Percentiles rank a stretch among this genome's conserved stretches.
These are phyloP conservation scores for Equus przewalskii DNA, from an alignment of 2,113 vertebrate species.

Conservation along the genomic window DNA sequence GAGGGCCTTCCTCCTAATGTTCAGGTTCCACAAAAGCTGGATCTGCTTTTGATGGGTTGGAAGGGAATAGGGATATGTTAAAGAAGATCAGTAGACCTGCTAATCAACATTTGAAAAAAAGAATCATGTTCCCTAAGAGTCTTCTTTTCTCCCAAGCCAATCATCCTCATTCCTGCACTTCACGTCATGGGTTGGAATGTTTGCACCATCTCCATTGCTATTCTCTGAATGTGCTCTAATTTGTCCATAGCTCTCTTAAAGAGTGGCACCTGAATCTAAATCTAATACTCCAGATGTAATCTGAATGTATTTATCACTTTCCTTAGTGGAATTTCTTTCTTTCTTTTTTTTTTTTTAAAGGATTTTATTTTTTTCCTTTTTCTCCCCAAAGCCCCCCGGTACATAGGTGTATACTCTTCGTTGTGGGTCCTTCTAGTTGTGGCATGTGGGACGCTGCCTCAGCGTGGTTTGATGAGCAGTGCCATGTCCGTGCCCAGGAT, in stretches of 20 bases:
- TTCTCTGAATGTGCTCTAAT: neutral
- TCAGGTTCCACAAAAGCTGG: conserved; percentile 27
- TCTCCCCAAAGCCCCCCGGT: too few species aligned
- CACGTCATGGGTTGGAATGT: neutral
- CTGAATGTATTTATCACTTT: neutral
- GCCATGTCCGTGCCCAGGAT: too few species aligned
- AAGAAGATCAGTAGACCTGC: neutral
- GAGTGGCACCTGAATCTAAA: neutral
- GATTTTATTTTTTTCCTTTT: too few species aligned
- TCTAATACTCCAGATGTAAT: neutral
- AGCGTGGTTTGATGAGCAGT: too few species aligned
- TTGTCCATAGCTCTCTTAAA: neutral
- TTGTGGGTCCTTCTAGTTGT: too few species aligned
- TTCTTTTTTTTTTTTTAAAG: too few species aligned
- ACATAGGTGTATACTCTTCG: too few species aligned
- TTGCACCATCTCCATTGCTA: neutral
- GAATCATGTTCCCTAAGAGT: neutral
- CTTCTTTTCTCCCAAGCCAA: neutral
- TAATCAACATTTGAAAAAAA: neutral
- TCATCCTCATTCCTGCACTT: neutral
- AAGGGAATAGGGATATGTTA: neutral
- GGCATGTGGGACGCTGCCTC: too few species aligned
- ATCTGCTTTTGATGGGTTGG: neutral
- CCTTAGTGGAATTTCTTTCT: neutral
- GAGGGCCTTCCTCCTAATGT: neutral